Conservation (phyloP, 2,113 vertebrate genomes). For the Burhinus oedicnemus region DNA sequence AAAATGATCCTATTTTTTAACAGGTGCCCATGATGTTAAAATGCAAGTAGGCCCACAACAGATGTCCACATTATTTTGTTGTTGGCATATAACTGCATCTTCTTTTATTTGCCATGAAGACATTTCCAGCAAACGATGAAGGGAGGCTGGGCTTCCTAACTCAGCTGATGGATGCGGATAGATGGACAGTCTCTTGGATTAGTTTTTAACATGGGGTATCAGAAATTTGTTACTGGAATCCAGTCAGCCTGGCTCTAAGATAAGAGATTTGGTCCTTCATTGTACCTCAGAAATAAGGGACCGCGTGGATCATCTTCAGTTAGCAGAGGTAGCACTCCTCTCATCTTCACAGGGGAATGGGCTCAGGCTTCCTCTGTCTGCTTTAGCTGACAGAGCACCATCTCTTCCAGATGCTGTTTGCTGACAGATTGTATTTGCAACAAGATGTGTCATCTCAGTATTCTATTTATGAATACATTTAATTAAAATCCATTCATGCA, state of each 20-base stretch:
- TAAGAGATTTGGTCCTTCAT: not conserved
- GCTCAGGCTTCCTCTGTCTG: conserved; percentile 23
- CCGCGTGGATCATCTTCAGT: not conserved
- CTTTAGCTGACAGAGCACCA: conserved; percentile 49
- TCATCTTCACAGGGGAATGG: not conserved
- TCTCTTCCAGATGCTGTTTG: conserved; percentile 39
- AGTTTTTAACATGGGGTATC: not conserved
- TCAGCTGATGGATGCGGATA: not conserved
- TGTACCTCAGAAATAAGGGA: not conserved
- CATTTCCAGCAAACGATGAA: not conserved
- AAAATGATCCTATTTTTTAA: not conserved
- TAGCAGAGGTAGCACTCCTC: not conserved
- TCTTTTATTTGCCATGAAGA: not conserved
- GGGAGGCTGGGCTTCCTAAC: not conserved
- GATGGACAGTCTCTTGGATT: not conserved
- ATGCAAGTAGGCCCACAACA: not conserved
- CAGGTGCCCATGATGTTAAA: not conserved
- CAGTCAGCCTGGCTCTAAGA: not conserved
- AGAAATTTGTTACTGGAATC: not conserved
- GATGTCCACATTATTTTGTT: not conserved
- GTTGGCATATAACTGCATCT: not conserved
- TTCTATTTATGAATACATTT: conserved; percentile 53
- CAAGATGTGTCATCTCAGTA: conserved; percentile 46
- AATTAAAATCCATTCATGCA: conserved; percentile 64
- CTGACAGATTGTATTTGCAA: conserved; percentile 61